A percentile compares a stretch with the other conserved stretches of the same genome.
Evolutionary conservation across 1,140 invertebrate genomes (phyloP).

Genomic region (Ips nitidus): DNA sequence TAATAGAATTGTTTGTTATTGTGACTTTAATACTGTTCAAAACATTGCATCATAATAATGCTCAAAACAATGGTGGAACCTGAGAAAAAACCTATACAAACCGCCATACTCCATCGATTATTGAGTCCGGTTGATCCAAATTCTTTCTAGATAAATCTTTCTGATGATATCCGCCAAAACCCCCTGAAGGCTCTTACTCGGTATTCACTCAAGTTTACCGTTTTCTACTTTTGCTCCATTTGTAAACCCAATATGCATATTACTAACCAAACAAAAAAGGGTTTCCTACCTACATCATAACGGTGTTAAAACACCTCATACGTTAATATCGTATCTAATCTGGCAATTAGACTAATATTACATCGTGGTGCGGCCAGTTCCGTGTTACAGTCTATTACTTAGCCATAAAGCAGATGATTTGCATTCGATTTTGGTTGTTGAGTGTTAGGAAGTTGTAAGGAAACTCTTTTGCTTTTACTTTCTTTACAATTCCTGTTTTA

Average conservation of each 20-base stretch:
- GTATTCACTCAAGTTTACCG: constrained; percentile 16
- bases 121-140: constrained; percentile 18
- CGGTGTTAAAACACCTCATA: background rate
- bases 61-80: background rate
- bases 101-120: constrained; percentile 1
- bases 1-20: too few relatives aligned
- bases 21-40: background rate
- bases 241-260: constrained; percentile 18
- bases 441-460: too few relatives aligned
- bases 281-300: constrained; percentile 8
- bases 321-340: background rate
- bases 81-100: background rate
- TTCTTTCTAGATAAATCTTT: constrained; percentile 15
- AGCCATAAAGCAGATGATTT: background rate
- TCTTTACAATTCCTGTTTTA: background rate
- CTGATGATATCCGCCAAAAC: constrained; percentile 8
- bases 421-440: background rate
- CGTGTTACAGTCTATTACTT: constrained; percentile 2
- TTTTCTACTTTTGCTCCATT: constrained; percentile 23
- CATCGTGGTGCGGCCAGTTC: background rate
- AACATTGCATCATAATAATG: background rate
- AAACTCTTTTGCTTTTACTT: background rate
- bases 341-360: background rate
- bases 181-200: constrained; percentile 17
- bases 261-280: background rate